Conservation (phyloP, 2,797 vertebrate genomes). For the Molossus molossus region DNA sequence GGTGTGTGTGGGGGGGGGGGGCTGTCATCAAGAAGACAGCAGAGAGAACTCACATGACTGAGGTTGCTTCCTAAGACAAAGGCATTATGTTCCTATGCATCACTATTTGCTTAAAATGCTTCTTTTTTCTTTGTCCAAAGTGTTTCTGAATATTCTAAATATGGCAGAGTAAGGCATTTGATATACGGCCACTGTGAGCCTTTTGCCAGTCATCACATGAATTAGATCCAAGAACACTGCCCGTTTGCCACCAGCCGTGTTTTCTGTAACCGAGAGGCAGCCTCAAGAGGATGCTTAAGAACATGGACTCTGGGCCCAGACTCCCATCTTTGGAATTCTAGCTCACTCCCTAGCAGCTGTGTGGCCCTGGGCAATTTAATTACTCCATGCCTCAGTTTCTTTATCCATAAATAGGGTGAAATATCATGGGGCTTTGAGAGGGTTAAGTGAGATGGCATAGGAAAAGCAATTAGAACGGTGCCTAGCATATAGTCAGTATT, state of each 20-base stretch:
- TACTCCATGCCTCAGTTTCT: not conserved
- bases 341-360: not conserved
- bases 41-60: rapidly evolving
- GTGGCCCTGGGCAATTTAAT: not conserved
- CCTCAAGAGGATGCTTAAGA: not conserved
- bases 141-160: not conserved
- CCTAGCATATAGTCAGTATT: not conserved
- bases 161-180: not conserved
- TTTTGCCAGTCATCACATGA: not conserved
- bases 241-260: not conserved
- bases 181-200: not conserved
- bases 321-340: not conserved
- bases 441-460: not conserved
- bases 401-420: not conserved
- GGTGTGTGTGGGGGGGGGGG: rapidly evolving
- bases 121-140: not conserved
- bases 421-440: not conserved
- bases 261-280: not conserved
- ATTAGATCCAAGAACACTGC: not conserved
- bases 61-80: not conserved
- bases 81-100: not conserved
- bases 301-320: not conserved
- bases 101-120: not conserved
- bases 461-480: not conserved
- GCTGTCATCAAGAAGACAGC: rapidly evolving